Conservation (phyloP, 2,113 vertebrate genomes). For the Murina feae region DNA sequence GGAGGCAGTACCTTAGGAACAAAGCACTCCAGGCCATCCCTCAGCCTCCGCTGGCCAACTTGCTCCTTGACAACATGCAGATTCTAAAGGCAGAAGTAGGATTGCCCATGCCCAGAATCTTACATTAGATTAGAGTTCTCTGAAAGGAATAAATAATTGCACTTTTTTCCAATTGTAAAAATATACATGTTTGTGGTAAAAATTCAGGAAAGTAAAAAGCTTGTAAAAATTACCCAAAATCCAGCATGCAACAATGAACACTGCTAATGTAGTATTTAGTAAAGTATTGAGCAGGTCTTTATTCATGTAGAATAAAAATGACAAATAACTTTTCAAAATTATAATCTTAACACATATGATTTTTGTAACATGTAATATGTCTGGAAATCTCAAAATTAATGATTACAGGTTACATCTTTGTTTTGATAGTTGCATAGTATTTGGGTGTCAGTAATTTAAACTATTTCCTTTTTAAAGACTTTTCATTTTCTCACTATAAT, state of each 20-base stretch:
- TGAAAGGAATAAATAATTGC: not conserved
- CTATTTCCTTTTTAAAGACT: no score
- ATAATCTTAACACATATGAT: not conserved
- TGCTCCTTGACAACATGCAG: not conserved
- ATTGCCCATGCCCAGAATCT: not conserved
- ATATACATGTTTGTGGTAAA: not conserved
- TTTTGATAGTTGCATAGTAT: no score
- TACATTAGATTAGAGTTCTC: not conserved
- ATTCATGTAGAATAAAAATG: not conserved
- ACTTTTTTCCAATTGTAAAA: not conserved
- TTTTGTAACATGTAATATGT: not conserved
- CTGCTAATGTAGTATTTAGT: not conserved
- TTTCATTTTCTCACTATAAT: no score
- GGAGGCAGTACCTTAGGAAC: not conserved
- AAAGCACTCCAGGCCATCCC: no score
- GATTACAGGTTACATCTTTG: no score
- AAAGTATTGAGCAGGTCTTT: not conserved
- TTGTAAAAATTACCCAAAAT: not conserved
- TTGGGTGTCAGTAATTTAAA: not conserved
- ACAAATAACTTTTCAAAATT: not conserved
- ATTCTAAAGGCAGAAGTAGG: not conserved
- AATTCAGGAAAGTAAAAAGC: not conserved
- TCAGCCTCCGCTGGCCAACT: not conserved
- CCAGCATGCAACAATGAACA: not conserved
- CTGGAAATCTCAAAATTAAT: not conserved